Evolutionary conservation across 2,888 invertebrate genomes (phyloP).

Genomic region (Maniola hyperantus): DNA sequence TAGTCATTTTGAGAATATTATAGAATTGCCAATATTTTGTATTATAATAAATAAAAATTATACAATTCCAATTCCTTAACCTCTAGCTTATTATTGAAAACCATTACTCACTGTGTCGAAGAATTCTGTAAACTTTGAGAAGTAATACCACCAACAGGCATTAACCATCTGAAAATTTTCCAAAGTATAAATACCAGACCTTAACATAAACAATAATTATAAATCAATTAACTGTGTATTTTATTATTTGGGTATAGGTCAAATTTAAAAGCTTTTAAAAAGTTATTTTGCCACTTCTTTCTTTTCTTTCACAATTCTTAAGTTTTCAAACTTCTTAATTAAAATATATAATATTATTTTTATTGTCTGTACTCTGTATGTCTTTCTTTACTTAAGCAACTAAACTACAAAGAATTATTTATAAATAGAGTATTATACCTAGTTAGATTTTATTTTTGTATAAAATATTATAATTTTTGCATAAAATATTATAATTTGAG

Average conservation of each 20-base stretch:
- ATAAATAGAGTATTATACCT: neutral
- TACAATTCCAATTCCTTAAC: no score
- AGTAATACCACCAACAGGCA: slow-evolving; percentile 98
- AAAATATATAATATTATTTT: neutral
- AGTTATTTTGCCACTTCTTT: neutral
- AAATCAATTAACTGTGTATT: neutral
- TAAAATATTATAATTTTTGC: neutral
- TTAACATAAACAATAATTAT: neutral
- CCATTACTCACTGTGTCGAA: slow-evolving; percentile 93
- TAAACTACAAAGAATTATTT: neutral
- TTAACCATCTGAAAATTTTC: slow-evolving; percentile 91
- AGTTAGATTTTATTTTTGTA: neutral
- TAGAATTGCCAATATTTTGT: no score
- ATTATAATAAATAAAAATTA: no score
- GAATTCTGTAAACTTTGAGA: slow-evolving; percentile 98
- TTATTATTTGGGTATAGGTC: neutral
- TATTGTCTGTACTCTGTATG: neutral
- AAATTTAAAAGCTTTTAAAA: neutral
- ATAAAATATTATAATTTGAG: neutral
- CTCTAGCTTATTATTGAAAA: neutral
- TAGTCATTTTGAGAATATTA: no score
- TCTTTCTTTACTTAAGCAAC: neutral
- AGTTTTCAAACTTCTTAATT: neutral
- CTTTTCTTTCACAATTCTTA: no score
- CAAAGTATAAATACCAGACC: slow-evolving; percentile 12